Conservation (phyloP, 2,113 vertebrate genomes). For the Struthidea cinerea region DNA sequence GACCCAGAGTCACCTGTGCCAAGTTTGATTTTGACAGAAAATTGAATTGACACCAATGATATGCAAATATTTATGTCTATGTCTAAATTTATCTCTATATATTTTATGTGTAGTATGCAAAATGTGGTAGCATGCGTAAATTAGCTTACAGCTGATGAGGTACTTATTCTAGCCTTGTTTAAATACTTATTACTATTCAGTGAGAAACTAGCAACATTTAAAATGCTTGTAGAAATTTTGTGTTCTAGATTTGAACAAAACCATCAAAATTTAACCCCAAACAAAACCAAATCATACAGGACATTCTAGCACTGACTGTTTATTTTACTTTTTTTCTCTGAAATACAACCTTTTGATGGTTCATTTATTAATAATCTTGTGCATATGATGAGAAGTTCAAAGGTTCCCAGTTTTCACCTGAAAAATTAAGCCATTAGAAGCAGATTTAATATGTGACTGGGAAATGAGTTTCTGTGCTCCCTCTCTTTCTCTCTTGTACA, state of each 20-base stretch:
- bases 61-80: background rate
- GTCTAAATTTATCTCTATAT: background rate
- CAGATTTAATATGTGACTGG: background rate
- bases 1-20: background rate
- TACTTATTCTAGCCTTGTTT: background rate
- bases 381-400: background rate
- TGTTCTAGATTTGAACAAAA: background rate
- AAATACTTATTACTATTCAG: background rate
- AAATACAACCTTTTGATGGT: background rate
- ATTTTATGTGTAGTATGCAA: background rate
- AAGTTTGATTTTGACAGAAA: constrained; percentile 9
- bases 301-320: background rate
- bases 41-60: background rate
- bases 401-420: background rate
- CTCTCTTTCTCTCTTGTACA: background rate
- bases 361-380: background rate
- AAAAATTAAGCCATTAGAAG: background rate
- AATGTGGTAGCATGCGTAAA: background rate
- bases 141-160: background rate
- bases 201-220: background rate
- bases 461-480: background rate
- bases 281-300: background rate
- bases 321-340: background rate
- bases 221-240: background rate
- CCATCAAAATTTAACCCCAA: background rate